Evolutionary conservation across 1,140 invertebrate species (phyloP), one percentile per base, ranked within the genome.

Genomic region (Drosophila littoralis): DNA sequence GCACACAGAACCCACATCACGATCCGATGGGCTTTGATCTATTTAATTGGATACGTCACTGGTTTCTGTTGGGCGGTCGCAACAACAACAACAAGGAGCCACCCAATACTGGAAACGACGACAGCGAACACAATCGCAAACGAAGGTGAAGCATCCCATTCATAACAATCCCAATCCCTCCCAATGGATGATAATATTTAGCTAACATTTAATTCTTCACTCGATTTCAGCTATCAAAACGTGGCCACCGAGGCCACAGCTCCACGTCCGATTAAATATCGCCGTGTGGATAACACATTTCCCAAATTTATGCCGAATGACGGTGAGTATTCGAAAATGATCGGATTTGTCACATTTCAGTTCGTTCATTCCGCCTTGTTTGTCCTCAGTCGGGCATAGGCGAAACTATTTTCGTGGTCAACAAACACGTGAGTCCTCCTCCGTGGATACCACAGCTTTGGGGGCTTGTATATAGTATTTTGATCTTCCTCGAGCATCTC

Each of bases 281-380:
- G 81, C 1, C 71, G 83, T 8, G 91, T 92, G 32, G 77, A 90
- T 36, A 91, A 88, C 50, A 74, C 74, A 40, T 92, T 92, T 81
- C 91, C 91, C 5, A 83, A 91, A 46, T 75, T 64, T 32, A 88
- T 92, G 71, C 40, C 83, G 72, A 82, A 88, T 82, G 79, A 74
- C 33, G 67, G 72, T 75, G 4, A 71, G 67, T 64, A 52, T 66
- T 28, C 22, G 5, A 28, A 22, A 28, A 28, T 5, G 22, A 28
- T 28, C 22, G 22, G 22, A 0, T 28, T 28, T 28, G 22, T 28
- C 22, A 28, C 22, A 28, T 28, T 6, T 28, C 22, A 28, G 22
- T 28, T 28, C 22, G 22, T 28, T 28, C 22, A 28, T 5, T 28
- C 4, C 4, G 22, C 22, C 3, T 28, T 28, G 22, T 28, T 5